These are phyloP conservation scores for Eumerus sabulonum DNA, from an alignment of 2,888 invertebrate genomes.

Conservation along the genomic window DNA sequence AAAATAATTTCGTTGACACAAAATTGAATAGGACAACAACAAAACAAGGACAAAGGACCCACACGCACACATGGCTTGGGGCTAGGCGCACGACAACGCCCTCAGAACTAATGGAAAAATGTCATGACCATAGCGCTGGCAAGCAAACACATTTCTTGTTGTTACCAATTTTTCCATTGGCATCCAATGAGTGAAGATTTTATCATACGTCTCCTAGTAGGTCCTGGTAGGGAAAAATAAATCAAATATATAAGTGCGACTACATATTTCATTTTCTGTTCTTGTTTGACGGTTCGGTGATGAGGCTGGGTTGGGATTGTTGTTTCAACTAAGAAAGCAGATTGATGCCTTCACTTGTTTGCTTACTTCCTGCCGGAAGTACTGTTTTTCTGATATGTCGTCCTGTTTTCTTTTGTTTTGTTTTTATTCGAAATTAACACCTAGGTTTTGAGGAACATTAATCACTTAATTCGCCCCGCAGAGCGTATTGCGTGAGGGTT, in stretches of 20 bases:
- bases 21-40: neutral
- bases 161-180: neutral
- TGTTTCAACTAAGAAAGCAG: too few relatives aligned
- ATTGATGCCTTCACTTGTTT: too few relatives aligned
- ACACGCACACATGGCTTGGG: conserved; percentile 11
- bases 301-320: neutral
- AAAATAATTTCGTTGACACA: conserved; percentile 41
- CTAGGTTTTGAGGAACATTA: conserved; percentile 21
- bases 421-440: neutral
- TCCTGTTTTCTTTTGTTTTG: neutral
- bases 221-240: too few relatives aligned
- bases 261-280: too few relatives aligned
- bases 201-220: neutral
- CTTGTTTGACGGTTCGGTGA: too few relatives aligned
- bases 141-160: too few relatives aligned
- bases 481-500: conserved; percentile 37
- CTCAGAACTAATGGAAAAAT: conserved; percentile 36
- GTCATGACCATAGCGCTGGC: conserved; percentile 28
- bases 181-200: conserved; percentile 7
- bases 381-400: too few relatives aligned
- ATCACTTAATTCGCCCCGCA: conserved; percentile 20
- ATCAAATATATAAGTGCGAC: neutral
- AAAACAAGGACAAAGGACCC: conserved; percentile 18
- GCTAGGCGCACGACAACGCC: conserved; percentile 11
- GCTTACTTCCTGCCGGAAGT: too few relatives aligned